Conservation (phyloP, 2,113 vertebrate species). For the Syngnathoides biaculeatus region DNA sequence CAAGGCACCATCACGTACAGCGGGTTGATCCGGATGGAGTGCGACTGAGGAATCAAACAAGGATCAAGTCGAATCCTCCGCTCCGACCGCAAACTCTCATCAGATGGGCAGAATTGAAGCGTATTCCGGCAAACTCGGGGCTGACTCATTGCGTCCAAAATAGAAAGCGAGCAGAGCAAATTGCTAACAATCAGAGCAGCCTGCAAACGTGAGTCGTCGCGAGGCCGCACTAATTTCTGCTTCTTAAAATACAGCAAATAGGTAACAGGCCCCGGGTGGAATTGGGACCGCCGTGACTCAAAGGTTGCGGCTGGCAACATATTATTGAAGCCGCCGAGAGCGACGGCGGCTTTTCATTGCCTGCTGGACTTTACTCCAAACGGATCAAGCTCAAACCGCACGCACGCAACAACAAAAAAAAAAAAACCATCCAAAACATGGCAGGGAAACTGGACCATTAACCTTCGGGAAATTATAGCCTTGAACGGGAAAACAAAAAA, state of each 20-base stretch:
- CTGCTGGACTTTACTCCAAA: not conserved
- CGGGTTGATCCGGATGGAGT: conserved; percentile 86
- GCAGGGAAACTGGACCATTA: not conserved
- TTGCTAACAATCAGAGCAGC: conserved; percentile 49
- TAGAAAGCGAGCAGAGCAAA: conserved; percentile 38
- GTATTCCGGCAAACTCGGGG: conserved; percentile 38
- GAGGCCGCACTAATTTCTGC: conserved; percentile 46
- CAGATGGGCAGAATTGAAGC: conserved; percentile 65
- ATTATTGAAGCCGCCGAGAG: not conserved
- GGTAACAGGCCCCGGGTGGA: conserved; percentile 26
- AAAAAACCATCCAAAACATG: not conserved
- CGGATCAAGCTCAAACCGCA: not conserved
- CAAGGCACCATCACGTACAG: conserved; percentile 92
- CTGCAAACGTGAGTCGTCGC: conserved; percentile 37
- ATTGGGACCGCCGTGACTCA: conserved; percentile 16
- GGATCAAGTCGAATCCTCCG: conserved; percentile 27
- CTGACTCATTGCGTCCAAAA: conserved; percentile 63
- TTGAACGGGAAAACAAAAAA: no score
- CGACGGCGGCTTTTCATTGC: not conserved
- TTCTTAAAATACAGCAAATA: conserved; percentile 52
- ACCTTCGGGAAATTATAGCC: no score
- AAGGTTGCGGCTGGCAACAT: not conserved
- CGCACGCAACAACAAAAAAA: no score
- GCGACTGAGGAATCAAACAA: conserved; percentile 75
- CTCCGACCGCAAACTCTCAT: conserved; percentile 52